Percentiles rank a stretch among this genome's conserved stretches.
phyloP scores from a whole-genome alignment of 2,113 vertebrate species.

The Coregonus clupeaformis region DNA sequence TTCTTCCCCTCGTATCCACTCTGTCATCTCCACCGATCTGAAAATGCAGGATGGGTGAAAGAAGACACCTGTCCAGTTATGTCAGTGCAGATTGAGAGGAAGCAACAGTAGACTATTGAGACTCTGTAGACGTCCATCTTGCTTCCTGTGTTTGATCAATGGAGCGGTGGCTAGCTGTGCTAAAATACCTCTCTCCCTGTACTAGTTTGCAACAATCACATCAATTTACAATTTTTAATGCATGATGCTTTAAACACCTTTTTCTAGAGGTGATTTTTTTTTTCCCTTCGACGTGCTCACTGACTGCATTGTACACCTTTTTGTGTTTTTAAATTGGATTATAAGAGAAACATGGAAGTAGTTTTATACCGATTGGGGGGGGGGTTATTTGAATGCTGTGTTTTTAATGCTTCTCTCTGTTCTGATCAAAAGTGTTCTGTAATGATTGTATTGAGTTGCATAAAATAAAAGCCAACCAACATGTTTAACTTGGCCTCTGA shows the following conservation, averaged over 20 bases:
- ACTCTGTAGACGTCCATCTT: no score
- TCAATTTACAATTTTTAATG: neutral
- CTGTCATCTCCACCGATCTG: no score
- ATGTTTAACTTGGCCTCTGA: neutral
- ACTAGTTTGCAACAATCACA: neutral
- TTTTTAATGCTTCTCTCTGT: constrained; percentile 12
- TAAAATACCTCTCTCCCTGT: neutral
- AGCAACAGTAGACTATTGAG: no score
- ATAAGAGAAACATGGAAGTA: neutral
- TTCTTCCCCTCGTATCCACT: no score
- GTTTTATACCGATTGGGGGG: neutral
- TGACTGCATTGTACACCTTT: no score
- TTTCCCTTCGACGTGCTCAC: no score
- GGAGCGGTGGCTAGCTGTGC: neutral
- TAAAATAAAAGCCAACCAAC: constrained; percentile 29
- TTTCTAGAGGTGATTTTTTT: no score
- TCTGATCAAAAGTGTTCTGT: constrained; percentile 10
- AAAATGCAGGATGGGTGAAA: no score
- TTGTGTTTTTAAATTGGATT: no score
- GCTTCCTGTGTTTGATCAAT: neutral
- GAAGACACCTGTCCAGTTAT: no score
- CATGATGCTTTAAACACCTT: neutral
- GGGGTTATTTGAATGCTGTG: neutral
- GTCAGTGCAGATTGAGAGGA: no score
- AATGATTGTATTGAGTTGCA: constrained; percentile 1